A percentile compares a stretch with the other conserved stretches of the same genome.
phyloP scores from a whole-genome alignment of 2,888 invertebrate species.

The Petrophora chlorosata region DNA sequence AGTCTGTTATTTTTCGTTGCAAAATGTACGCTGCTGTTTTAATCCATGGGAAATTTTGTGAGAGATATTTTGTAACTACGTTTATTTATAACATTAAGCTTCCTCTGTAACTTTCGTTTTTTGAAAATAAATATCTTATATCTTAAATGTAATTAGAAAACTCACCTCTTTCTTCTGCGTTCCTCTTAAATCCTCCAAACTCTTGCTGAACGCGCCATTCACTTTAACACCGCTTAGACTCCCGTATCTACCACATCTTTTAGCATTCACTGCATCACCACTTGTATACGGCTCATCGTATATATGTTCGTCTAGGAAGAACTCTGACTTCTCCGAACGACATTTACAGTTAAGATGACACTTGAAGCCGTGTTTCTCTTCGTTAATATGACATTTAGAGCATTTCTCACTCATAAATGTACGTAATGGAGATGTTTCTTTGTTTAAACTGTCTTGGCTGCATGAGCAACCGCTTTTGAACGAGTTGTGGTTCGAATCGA shows the following conservation, averaged over 20 bases:
- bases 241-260: slow-evolving; percentile 49
- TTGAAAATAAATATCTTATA: no score
- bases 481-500: slow-evolving; percentile 42
- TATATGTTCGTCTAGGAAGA: slow-evolving; percentile 81
- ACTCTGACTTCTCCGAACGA: slow-evolving; percentile 56
- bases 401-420: slow-evolving; percentile 48
- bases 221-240: slow-evolving; percentile 55
- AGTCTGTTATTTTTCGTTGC: no score
- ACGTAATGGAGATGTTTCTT: slow-evolving; percentile 38
- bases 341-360: slow-evolving; percentile 73
- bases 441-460: slow-evolving; percentile 49
- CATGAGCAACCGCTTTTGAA: slow-evolving; percentile 49
- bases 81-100: no score
- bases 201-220: slow-evolving; percentile 48
- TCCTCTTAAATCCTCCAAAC: slow-evolving; percentile 60
- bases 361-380: slow-evolving; percentile 61
- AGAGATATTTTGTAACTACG: no score
- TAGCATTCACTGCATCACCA: slow-evolving; percentile 33
- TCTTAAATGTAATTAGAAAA: no score
- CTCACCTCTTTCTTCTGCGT: slow-evolving; percentile 50
- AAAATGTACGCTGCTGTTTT: no score
- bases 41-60: no score
- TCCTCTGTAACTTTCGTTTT: no score
- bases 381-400: slow-evolving; percentile 56
- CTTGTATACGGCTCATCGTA: slow-evolving; percentile 84